These are phyloP conservation scores for Eupithecia subumbrata DNA, from an alignment of 2,888 invertebrate species.

Conservation along the genomic window DNA sequence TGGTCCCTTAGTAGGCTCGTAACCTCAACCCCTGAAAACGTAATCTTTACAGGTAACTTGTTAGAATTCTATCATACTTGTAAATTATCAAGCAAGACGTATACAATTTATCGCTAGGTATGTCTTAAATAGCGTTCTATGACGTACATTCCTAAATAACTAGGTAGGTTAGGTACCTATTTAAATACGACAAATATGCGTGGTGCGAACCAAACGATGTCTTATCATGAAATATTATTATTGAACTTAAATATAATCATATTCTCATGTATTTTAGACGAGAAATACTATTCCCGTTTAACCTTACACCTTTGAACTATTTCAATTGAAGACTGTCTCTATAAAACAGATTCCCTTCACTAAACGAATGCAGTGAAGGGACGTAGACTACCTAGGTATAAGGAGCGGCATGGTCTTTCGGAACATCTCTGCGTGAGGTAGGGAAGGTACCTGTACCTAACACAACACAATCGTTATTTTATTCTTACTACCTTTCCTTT, in stretches of 20 bases:
- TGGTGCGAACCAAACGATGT: neutral
- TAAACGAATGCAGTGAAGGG: neutral
- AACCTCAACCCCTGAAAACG: neutral
- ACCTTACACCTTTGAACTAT: conserved; percentile 2
- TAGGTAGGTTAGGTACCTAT: neutral
- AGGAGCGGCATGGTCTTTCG: neutral
- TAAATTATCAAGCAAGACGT: neutral
- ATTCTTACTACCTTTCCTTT: too few relatives aligned
- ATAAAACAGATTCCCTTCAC: neutral
- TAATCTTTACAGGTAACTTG: neutral
- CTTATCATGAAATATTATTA: neutral
- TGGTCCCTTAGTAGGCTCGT: neutral
- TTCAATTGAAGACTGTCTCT: neutral
- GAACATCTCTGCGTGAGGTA: conserved; percentile 1
- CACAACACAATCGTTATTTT: too few relatives aligned
- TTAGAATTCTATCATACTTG: neutral
- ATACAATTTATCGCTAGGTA: neutral
- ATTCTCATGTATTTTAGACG: neutral
- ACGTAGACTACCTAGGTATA: neutral
- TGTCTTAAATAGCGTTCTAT: neutral
- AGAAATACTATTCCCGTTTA: neutral
- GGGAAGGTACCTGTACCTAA: too few relatives aligned
- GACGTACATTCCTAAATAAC: neutral
- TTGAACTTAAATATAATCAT: neutral
- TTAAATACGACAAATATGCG: neutral